phyloP scores from a whole-genome alignment of 2,113 vertebrate genomes.

The Cebus imitator region DNA sequence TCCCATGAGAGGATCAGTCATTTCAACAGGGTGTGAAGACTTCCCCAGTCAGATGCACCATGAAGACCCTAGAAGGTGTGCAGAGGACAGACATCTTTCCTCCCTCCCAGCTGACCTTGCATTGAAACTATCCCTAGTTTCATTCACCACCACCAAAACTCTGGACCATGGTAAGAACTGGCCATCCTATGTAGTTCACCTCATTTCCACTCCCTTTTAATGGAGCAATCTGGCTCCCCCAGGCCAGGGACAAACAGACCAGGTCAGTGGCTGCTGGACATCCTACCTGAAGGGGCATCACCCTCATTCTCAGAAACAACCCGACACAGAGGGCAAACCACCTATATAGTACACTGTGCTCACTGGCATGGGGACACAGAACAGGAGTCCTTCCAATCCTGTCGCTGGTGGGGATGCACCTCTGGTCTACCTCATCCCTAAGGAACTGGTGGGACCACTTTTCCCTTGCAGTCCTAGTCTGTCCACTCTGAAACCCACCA shows the following conservation, averaged over 20 bases:
- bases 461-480: background rate
- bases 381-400: background rate
- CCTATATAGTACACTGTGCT: background rate
- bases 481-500: background rate
- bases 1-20: background rate
- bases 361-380: background rate
- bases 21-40: background rate
- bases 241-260: background rate
- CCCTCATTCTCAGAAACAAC: background rate
- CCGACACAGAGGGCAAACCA: background rate
- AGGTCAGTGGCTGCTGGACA: background rate
- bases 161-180: background rate
- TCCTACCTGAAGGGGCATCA: background rate
- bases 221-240: background rate
- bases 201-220: background rate
- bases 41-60: background rate
- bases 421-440: background rate
- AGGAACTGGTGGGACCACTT: background rate
- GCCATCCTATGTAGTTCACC: background rate
- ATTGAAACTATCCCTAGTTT: background rate
- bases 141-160: background rate
- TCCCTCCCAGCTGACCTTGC: too few relatives aligned
- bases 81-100: background rate
- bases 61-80: background rate
- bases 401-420: too few relatives aligned